phyloP scores from a whole-genome alignment of 2,888 invertebrate genomes.

The Megalurothrips usitatus region DNA sequence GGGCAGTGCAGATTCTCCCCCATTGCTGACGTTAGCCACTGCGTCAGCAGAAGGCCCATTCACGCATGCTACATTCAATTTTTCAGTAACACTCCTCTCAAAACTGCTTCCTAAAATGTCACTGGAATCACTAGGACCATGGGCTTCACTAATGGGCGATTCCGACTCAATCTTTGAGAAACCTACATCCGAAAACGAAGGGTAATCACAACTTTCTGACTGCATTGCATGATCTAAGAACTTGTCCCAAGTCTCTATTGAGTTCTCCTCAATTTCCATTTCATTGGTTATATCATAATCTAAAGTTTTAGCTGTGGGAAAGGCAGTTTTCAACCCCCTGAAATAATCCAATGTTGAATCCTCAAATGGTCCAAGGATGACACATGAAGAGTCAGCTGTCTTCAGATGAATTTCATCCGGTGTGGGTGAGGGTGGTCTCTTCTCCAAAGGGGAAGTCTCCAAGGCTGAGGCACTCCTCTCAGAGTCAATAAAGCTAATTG shows the following conservation, averaged over 20 bases:
- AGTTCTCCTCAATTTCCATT: constrained; percentile 24
- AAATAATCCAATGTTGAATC: constrained; percentile 53
- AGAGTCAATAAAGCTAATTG: neutral
- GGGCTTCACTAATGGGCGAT: constrained; percentile 14
- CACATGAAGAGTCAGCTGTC: constrained; percentile 46
- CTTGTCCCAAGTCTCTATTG: constrained; percentile 33
- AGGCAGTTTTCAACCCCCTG: constrained; percentile 51
- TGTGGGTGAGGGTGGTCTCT: neutral
- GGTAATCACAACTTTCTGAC: constrained; percentile 29
- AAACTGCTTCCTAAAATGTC: constrained; percentile 31
- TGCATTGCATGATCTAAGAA: constrained; percentile 29
- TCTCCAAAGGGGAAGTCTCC: neutral
- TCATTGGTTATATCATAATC: constrained; percentile 1
- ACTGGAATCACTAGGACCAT: constrained; percentile 32
- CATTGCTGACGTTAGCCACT: no score
- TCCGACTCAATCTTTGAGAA: constrained; percentile 23
- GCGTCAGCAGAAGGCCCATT: no score
- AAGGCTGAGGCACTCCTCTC: neutral
- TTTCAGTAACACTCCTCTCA: constrained; percentile 33
- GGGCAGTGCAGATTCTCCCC: no score
- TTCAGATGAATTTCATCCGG: neutral
- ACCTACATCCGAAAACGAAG: constrained; percentile 29
- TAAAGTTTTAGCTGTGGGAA: constrained; percentile 34
- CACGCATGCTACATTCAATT: neutral
- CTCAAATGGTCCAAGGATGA: constrained; percentile 56